A percentile compares a stretch with the other conserved stretches of the same genome.
Evolutionary conservation across 2,888 invertebrate genomes (phyloP).

Genomic region (Agrotis ipsilon): DNA sequence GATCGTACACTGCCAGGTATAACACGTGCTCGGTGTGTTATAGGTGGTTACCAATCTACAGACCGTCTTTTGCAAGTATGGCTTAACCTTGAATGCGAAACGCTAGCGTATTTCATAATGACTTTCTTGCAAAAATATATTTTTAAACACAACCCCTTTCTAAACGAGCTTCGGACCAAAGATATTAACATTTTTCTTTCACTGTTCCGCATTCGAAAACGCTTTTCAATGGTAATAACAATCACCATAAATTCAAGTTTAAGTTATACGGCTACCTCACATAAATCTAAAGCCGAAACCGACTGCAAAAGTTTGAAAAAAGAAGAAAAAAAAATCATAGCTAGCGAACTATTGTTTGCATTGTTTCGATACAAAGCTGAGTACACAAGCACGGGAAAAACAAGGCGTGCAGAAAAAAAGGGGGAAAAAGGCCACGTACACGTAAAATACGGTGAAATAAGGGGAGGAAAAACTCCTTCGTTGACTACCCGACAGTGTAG

Average conservation of each 20-base stretch:
- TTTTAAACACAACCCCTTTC: slow-evolving; percentile 3
- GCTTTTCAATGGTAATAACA: slow-evolving; percentile 53
- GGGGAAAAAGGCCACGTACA: slow-evolving; percentile 26
- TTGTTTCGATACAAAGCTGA: slow-evolving; percentile 36
- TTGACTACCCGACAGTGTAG: slow-evolving; percentile 1
- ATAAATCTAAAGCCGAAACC: slow-evolving; percentile 32
- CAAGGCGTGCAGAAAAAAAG: no score
- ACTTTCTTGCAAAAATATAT: background rate
- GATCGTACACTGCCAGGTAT: no score
- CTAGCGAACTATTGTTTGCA: slow-evolving; percentile 42
- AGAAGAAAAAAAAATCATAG: slow-evolving; percentile 19
- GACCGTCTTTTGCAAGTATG: no score
- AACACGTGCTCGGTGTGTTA: no score
- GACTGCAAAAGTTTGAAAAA: slow-evolving; percentile 38
- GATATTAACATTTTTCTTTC: slow-evolving; percentile 31
- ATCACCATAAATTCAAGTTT: slow-evolving; percentile 59
- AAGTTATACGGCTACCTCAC: slow-evolving; percentile 28
- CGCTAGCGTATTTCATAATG: background rate
- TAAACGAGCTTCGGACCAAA: background rate
- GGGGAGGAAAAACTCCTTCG: slow-evolving; percentile 19
- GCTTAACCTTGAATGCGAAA: no score
- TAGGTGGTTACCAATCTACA: no score
- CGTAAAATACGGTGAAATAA: slow-evolving; percentile 30
- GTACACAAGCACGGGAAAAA: slow-evolving; percentile 18
- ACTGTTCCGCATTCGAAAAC: slow-evolving; percentile 29